phyloP scores from a whole-genome alignment of 1,140 invertebrate species.

The Scylla paramamosain region DNA sequence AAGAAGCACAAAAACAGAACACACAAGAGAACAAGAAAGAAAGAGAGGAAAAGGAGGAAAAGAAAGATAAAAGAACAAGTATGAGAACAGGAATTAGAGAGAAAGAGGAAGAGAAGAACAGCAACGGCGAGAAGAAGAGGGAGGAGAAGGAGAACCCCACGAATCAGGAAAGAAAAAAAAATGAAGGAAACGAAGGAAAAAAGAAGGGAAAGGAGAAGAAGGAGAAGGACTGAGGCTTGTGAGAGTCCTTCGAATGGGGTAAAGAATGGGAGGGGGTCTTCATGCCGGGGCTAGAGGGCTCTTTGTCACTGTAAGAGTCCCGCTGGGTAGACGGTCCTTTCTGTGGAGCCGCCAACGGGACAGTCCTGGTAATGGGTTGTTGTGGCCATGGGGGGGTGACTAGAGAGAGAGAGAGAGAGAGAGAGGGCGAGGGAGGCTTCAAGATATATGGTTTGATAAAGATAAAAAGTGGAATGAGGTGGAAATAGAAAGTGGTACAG shows the following conservation, averaged over 20 bases:
- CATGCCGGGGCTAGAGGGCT: background rate
- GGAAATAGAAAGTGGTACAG: background rate
- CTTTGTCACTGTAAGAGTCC: background rate
- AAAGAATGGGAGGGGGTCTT: slow-evolving; percentile 18
- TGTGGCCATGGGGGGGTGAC: background rate
- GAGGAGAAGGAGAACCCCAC: background rate
- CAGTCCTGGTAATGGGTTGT: slow-evolving; percentile 4
- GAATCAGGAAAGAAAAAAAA: too few species aligned
- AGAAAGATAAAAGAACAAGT: too few species aligned
- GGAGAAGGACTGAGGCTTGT: background rate
- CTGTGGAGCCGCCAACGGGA: background rate
- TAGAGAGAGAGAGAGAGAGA: slow-evolving; percentile 10
- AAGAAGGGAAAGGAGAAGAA: background rate
- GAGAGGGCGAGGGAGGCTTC: background rate
- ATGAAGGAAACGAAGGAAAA: background rate
- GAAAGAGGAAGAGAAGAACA: too few species aligned
- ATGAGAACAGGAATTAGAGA: too few species aligned
- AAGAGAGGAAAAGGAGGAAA: too few species aligned
- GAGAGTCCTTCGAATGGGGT: background rate
- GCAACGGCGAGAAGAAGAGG: background rate
- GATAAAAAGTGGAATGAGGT: background rate
- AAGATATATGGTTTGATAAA: background rate
- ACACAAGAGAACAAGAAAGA: too few species aligned
- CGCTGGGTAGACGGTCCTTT: background rate
- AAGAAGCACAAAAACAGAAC: too few species aligned